These are phyloP conservation scores for Marmota flaviventris DNA, from an alignment of 2,113 vertebrate species.

Conservation along the genomic window DNA sequence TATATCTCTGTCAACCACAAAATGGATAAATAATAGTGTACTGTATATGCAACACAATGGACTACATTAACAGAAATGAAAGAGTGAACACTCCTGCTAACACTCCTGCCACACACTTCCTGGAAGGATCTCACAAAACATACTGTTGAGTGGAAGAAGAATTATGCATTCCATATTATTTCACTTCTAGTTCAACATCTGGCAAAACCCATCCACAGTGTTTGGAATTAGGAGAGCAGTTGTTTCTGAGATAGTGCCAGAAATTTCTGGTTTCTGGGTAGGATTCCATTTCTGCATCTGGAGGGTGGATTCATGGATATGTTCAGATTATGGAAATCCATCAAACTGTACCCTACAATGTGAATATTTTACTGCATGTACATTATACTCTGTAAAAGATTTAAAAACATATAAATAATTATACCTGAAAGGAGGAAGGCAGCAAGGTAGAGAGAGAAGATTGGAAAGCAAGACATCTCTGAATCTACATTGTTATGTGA, in stretches of 20 bases:
- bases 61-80: background rate
- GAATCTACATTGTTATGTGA: background rate
- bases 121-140: background rate
- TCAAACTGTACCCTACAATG: background rate
- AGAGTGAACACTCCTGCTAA: background rate
- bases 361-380: background rate
- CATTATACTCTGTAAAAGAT: background rate
- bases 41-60: background rate
- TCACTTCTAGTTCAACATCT: background rate
- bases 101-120: background rate
- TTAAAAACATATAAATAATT: slow-evolving; percentile 14
- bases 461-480: background rate
- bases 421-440: background rate
- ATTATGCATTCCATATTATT: background rate
- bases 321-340: background rate
- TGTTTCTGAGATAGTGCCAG: background rate
- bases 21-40: background rate
- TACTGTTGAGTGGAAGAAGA: background rate
- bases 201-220: background rate
- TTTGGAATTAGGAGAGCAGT: background rate
- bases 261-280: background rate
- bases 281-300: slow-evolving; percentile 8
- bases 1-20: background rate
- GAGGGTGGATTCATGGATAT: background rate
- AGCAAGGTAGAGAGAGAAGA: background rate